Percentiles rank a stretch among this genome's conserved stretches.
These are phyloP conservation scores for Euphonia xanthogaster DNA, from an alignment of 2,797 vertebrate genomes.

Conservation along the genomic window DNA sequence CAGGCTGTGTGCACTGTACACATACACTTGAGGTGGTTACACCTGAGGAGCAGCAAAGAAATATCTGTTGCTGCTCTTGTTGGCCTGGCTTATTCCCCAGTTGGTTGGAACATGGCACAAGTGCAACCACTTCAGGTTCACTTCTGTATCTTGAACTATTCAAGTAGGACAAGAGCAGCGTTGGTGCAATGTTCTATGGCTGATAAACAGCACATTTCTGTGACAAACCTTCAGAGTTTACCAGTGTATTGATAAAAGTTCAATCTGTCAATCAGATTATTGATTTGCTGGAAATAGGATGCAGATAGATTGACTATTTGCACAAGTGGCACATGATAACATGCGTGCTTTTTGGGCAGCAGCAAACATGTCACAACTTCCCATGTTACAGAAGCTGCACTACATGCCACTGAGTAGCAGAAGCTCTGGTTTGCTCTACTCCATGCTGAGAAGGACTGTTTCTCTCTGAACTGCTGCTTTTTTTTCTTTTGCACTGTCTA, in stretches of 20 bases:
- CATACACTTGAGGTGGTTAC: background rate
- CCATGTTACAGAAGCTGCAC: background rate
- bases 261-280: background rate
- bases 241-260: background rate
- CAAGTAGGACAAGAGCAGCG: background rate
- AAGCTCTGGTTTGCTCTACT: background rate
- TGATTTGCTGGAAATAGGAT: background rate
- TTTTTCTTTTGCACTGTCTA: background rate
- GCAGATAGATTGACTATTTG: background rate
- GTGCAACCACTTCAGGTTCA: background rate
- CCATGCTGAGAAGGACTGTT: background rate
- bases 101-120: background rate
- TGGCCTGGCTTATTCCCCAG: background rate
- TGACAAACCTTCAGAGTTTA: background rate
- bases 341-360: fast-evolving
- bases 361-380: background rate
- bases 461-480: background rate
- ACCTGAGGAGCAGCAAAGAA: background rate
- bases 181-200: background rate
- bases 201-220: background rate
- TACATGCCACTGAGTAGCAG: background rate
- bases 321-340: background rate
- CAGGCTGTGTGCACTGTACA: background rate
- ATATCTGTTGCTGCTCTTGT: background rate
- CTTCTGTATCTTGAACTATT: background rate